Evolutionary conservation across 1,140 invertebrate species (phyloP), one percentile per base, ranked within the genome.

Genomic region (Drosophila simulans): DNA sequence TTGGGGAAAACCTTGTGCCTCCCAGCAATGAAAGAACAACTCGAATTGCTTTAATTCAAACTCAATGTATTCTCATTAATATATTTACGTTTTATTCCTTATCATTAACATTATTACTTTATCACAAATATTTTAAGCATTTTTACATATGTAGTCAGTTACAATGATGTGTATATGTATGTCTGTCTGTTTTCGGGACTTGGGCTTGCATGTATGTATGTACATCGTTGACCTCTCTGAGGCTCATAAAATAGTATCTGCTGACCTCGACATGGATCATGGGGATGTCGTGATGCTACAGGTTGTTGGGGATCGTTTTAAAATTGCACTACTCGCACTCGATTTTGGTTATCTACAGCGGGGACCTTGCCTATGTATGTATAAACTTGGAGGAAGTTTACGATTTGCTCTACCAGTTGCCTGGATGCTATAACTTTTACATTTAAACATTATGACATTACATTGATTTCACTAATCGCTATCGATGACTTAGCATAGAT

Each of bases 81-180:
- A 82, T 69, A 52, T 85, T 84, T 77, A 77, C 65, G 52, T 71
- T 88, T 86, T 89, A 86, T 88, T 88, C 66, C 79, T 88, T 88
- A 89, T 72, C 25, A 83, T 80, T 88, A 89, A 88, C 80, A 89
- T 77, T 88, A 89, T 89, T 88, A 89, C 84, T 89, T 89, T 89
- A 89, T 89, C 84, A 89, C 84, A 89, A 89, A 89, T 89, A 89
- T 89, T 89, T 89, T 89, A 89, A 89, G 84, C 84, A 89, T 89
- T 89, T 89, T 89, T 89, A 89, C 84, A 89, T 89, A 70, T 70
- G 66, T 70, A 89, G 80, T 89, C 83, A 89, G 77, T 84, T 89
- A 89, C 84, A 89, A 89, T 89, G 75, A 74, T 83, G 80, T 89
- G 75, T 81, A 72, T 86, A 70, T 66, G 31, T 74, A 52, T 58